Conservation (phyloP, 2,797 vertebrate species). For the Darevskia nairensis region DNA sequence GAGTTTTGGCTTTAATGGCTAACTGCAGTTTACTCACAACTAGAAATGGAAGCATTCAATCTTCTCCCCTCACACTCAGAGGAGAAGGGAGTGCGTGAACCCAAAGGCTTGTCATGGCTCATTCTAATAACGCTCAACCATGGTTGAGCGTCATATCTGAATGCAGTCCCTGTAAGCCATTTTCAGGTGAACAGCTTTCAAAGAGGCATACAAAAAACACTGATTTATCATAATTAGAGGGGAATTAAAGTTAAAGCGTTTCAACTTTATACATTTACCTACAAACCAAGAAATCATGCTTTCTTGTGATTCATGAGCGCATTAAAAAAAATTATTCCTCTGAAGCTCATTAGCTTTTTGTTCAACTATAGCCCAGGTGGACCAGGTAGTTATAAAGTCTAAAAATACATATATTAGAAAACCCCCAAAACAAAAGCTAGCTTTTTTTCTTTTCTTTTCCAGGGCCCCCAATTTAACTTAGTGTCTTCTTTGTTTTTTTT, state of each 20-base stretch:
- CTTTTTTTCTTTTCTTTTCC: too few species aligned
- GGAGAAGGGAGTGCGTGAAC: not conserved
- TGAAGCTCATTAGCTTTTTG: not conserved
- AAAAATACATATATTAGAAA: not conserved
- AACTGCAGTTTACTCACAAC: not conserved
- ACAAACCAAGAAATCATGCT: not conserved
- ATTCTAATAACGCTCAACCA: not conserved
- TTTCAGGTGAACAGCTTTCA: not conserved
- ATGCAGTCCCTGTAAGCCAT: not conserved
- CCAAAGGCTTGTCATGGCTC: too few species aligned
- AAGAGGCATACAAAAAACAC: not conserved
- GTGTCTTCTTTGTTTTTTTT: constrained; percentile 19
- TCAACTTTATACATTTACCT: not conserved
- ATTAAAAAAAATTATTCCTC: not conserved
- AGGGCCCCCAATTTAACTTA: not conserved
- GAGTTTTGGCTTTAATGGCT: not conserved
- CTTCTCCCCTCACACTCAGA: not conserved
- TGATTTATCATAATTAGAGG: not conserved
- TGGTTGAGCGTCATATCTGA: not conserved
- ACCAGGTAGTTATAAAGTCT: not conserved
- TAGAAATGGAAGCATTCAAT: not conserved
- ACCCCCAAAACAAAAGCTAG: not conserved
- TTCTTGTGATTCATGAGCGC: not conserved
- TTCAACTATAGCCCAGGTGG: not conserved
- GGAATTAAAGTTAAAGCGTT: not conserved